Conservation (phyloP, 2,113 vertebrate genomes). For the Crotophaga sulcirostris region DNA sequence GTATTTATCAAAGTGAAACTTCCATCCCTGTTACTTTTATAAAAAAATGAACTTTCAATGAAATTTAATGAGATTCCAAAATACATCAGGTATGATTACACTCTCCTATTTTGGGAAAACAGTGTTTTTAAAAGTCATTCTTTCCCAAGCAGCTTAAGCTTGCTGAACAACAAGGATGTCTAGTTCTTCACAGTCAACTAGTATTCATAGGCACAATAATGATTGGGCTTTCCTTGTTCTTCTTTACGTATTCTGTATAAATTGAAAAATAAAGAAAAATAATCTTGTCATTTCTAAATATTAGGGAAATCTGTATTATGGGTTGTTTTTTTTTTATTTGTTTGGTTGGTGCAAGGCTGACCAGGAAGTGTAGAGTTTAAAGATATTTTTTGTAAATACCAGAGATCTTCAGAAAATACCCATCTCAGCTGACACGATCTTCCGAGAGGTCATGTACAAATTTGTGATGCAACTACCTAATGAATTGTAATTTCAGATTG, state of each 20-base stretch:
- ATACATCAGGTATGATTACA: neutral
- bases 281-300: neutral
- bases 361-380: neutral
- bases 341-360: neutral
- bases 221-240: neutral
- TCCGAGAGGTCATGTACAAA: neutral
- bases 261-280: neutral
- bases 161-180: neutral
- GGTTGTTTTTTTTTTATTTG: neutral
- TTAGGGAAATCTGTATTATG: neutral
- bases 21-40: neutral
- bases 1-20: constrained; percentile 23
- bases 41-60: constrained; percentile 18
- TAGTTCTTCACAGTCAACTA: too few species aligned
- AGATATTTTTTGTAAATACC: neutral
- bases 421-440: neutral
- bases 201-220: neutral
- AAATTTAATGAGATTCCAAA: constrained; percentile 23
- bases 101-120: neutral
- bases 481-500: neutral
- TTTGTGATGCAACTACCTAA: neutral
- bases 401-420: neutral
- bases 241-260: accelerated
- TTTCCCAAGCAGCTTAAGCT: neutral
- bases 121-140: neutral